A percentile compares a stretch with the other conserved stretches of the same genome.
Evolutionary conservation across 2,888 invertebrate genomes (phyloP).

Genomic region (Erannis defoliaria): DNA sequence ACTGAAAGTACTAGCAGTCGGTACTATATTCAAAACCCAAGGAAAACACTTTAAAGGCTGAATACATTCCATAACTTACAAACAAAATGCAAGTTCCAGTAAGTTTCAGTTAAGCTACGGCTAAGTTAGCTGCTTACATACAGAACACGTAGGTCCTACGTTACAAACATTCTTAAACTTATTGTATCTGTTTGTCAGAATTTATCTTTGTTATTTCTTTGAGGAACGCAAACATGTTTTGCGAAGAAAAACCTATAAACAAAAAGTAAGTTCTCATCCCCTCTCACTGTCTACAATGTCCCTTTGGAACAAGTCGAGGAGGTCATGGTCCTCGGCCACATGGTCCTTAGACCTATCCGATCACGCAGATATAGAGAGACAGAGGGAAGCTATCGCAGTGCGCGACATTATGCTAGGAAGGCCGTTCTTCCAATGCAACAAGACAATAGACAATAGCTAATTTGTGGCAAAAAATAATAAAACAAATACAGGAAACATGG

Average conservation of each 20-base stretch:
- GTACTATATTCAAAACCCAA: background rate
- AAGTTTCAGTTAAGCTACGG: constrained; percentile 7
- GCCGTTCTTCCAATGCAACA: too few relatives aligned
- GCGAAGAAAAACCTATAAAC: background rate
- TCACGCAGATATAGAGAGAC: too few relatives aligned
- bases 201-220: constrained; percentile 5
- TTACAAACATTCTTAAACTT: constrained; percentile 18
- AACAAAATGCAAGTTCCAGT: constrained; percentile 10
- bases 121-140: constrained; percentile 16
- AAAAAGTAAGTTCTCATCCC: background rate
- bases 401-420: too few relatives aligned
- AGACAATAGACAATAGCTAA: too few relatives aligned
- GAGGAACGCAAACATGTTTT: background rate
- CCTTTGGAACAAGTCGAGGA: too few relatives aligned
- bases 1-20: too few relatives aligned
- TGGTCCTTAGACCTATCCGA: too few relatives aligned
- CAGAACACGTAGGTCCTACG: constrained; percentile 17
- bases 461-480: too few relatives aligned
- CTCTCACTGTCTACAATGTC: too few relatives aligned
- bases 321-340: too few relatives aligned
- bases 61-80: background rate
- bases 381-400: too few relatives aligned
- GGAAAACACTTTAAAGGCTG: background rate
- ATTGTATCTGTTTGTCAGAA: constrained; percentile 14
- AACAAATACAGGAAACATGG: too few relatives aligned